Percentiles rank a stretch among this genome's conserved stretches.
These are phyloP conservation scores for Verasper variegatus DNA, from an alignment of 2,113 vertebrate species.

Conservation along the genomic window DNA sequence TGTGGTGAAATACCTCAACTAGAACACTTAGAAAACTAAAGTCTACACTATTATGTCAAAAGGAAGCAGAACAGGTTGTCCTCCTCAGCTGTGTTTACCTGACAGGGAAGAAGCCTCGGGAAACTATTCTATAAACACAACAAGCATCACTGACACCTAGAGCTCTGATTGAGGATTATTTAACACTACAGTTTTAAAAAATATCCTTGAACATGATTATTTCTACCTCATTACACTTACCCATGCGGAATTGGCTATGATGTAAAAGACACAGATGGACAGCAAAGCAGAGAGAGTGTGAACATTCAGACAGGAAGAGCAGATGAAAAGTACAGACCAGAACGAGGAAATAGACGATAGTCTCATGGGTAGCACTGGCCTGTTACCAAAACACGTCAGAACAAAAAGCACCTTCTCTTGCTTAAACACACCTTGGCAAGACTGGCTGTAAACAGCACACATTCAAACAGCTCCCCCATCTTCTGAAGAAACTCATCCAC, in stretches of 20 bases:
- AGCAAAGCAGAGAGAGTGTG: constrained; percentile 50
- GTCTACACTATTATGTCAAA: constrained; percentile 3
- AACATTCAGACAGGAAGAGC: constrained; percentile 55
- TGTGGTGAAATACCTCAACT: neutral
- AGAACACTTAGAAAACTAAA: constrained; percentile 18
- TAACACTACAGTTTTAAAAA: constrained; percentile 13
- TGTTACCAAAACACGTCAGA: neutral
- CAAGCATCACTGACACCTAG: constrained; percentile 29
- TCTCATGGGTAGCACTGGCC: neutral
- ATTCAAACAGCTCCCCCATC: constrained; percentile 99
- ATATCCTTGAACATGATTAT: neutral
- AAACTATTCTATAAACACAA: constrained; percentile 42
- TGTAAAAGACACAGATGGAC: constrained; percentile 40
- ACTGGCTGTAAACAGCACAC: constrained; percentile 98
- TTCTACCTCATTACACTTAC: constrained; percentile 73
- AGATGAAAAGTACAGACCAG: constrained; percentile 17
- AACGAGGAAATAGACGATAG: neutral
- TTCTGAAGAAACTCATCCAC: constrained; percentile 98
- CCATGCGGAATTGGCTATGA: constrained; percentile 67
- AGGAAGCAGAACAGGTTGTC: constrained; percentile 22
- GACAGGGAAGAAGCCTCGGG: constrained; percentile 18
- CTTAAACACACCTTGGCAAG: constrained; percentile 91
- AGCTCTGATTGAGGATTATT: neutral
- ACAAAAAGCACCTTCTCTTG: neutral
- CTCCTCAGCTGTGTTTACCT: constrained; percentile 3